Base-by-base conservation (phyloP, 2,113 vertebrate species). In the Anguilla rostrata region DNA sequence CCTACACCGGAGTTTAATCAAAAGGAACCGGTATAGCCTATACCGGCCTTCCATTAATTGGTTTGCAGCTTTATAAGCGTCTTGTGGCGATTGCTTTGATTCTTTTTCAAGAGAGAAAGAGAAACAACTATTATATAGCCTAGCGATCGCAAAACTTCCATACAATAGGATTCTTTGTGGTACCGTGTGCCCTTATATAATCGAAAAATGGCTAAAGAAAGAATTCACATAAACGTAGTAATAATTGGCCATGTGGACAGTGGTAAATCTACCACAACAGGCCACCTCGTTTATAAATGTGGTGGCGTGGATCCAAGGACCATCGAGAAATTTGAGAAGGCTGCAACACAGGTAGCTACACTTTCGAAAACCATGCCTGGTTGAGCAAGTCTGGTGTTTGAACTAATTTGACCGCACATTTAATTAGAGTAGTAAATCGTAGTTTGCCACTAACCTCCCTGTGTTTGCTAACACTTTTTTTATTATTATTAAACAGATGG, bases 211-310 rank as follows among this genome's bases (percentile, higher is more conserved):
- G 91, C 0, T 0, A 94, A 84, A 39, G 95, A 95, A 85, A 96
- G 93, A 84, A 89, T 88, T 29, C 96, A 97, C 5, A 85, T 96
- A 11, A 97, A 96, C 7, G 81, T 96, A n/a, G 94, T 96, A 20
- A 88, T 96, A 2, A 96, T 96, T 7, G 95, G 96, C 29, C 96
- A 96, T 0, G 96, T 97, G 0, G 95, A 97, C 89, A 95, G 95
- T 5, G 96, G 96, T 0, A 96, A 96, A 84, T 97, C 96, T 0
- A 96, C 95, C 81, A 96, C 95, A 40, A 96, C 95, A 0, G 95
- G 96, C 7, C 96, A 96, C 84, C 92, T 97, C 0, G 91, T 96
- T 56, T 96, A 95, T 85, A 96, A 96, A 78, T 96, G 96, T 86
- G 95, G 96, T 0, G 95, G 96, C 11, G 88, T 96, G 7, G 95